Conservation (phyloP, 2,888 invertebrate species). For the Eupithecia exiguata region DNA sequence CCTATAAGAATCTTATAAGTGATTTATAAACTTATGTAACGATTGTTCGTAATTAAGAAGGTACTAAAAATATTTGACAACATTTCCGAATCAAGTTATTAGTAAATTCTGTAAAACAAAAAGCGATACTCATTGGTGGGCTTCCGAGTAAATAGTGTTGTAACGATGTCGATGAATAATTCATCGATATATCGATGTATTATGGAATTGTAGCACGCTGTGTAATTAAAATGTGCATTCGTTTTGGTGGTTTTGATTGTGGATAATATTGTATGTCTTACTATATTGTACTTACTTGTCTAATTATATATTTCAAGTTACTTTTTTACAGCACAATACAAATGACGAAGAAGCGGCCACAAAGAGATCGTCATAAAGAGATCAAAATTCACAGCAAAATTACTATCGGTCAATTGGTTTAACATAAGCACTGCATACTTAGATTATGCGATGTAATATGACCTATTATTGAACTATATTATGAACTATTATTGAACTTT, state of each 20-base stretch:
- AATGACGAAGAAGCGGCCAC: no score
- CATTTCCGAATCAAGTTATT: slow-evolving; percentile 75
- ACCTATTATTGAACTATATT: no score
- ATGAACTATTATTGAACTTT: no score
- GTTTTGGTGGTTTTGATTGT: slow-evolving; percentile 8
- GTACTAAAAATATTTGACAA: slow-evolving; percentile 49
- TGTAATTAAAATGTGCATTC: slow-evolving; percentile 33
- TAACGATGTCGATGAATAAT: slow-evolving; percentile 45
- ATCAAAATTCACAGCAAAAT: no score
- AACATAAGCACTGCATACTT: background rate
- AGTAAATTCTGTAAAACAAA: slow-evolving; percentile 63
- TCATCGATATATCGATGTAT: slow-evolving; percentile 42
- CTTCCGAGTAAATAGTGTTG: slow-evolving; percentile 63
- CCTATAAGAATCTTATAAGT: background rate
- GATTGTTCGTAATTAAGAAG: background rate
- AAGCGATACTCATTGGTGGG: slow-evolving; percentile 64
- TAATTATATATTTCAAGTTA: background rate
- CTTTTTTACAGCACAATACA: no score
- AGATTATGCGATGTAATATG: no score
- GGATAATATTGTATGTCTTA: background rate
- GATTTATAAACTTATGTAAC: background rate
- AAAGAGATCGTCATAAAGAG: no score
- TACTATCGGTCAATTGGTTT: background rate
- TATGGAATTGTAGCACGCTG: slow-evolving; percentile 29
- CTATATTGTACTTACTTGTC: background rate